phyloP scores from a whole-genome alignment of 2,113 vertebrate genomes.

The Xenopus tropicalis region DNA sequence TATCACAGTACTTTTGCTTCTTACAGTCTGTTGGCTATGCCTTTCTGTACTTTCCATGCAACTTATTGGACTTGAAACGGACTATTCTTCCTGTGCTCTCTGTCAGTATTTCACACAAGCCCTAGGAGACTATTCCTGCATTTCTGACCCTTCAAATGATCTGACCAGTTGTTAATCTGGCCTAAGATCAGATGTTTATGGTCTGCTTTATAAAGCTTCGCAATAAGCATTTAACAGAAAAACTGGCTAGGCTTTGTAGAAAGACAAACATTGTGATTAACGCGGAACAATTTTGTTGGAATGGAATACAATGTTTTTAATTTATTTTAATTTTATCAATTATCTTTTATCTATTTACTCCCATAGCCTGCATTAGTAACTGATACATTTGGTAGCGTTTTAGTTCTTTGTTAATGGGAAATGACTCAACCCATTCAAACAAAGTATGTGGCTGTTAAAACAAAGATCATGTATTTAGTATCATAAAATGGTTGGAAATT shows the following conservation, averaged over 20 bases:
- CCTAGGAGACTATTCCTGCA: no score
- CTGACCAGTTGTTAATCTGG: no score
- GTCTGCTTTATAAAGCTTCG: background rate
- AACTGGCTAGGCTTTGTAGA: background rate
- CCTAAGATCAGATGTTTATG: no score
- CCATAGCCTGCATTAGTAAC: constrained; percentile 12
- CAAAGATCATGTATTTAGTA: constrained; percentile 29
- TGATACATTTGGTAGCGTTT: constrained; percentile 15
- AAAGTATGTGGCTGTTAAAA: constrained; percentile 27
- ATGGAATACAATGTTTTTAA: background rate
- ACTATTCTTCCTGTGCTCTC: no score
- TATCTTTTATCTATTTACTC: constrained; percentile 26
- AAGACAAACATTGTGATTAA: constrained; percentile 14
- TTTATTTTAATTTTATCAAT: constrained; percentile 36
- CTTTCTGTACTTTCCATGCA: no score
- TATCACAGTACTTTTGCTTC: no score
- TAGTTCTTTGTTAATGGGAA: constrained; percentile 18
- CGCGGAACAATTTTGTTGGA: background rate
- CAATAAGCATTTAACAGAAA: background rate
- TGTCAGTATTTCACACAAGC: no score
- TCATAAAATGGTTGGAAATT: constrained; percentile 42
- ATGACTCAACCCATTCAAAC: constrained; percentile 21
- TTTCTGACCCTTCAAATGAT: no score
- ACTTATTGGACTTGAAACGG: no score
- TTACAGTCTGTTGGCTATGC: no score